These are phyloP conservation scores for Bovichtus variegatus DNA, from an alignment of 2,797 vertebrate species.

Conservation along the genomic window DNA sequence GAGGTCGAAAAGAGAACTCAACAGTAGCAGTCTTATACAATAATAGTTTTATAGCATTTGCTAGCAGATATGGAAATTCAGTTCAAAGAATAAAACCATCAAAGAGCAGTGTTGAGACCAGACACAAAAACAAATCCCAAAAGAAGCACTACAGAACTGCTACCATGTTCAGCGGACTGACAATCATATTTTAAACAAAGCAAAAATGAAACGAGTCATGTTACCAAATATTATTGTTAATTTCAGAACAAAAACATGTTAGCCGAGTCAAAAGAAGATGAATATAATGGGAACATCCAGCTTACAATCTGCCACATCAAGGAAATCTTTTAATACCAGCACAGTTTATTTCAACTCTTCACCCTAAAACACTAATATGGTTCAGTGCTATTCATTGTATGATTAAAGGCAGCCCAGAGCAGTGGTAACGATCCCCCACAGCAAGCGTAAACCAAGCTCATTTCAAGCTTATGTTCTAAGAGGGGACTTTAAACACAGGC, in stretches of 20 bases:
- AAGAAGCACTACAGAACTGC: neutral
- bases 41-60: constrained; percentile 4
- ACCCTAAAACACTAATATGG: constrained; percentile 58
- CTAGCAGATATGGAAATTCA: constrained; percentile 27
- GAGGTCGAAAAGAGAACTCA: neutral
- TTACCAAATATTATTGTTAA: constrained; percentile 39
- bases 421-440: constrained; percentile 60
- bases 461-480: constrained; percentile 79
- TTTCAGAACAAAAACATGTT: constrained; percentile 53
- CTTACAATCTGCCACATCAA: constrained; percentile 67
- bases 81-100: constrained; percentile 31
- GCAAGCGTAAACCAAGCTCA: constrained; percentile 74
- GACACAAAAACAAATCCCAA: constrained; percentile 12
- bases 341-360: constrained; percentile 54
- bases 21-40: neutral
- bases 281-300: constrained; percentile 55
- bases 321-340: constrained; percentile 66
- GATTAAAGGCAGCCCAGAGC: constrained; percentile 65
- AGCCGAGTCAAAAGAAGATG: constrained; percentile 23
- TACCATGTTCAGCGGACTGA: constrained; percentile 25
- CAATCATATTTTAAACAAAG: constrained; percentile 52
- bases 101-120: constrained; percentile 23
- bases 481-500: constrained; percentile 78
- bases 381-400: constrained; percentile 63
- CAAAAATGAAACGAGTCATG: constrained; percentile 18